Evolutionary conservation across 1,140 invertebrate genomes (phyloP), one percentile per base, ranked within the genome.

Genomic region (Catajapyx aquilonaris): DNA sequence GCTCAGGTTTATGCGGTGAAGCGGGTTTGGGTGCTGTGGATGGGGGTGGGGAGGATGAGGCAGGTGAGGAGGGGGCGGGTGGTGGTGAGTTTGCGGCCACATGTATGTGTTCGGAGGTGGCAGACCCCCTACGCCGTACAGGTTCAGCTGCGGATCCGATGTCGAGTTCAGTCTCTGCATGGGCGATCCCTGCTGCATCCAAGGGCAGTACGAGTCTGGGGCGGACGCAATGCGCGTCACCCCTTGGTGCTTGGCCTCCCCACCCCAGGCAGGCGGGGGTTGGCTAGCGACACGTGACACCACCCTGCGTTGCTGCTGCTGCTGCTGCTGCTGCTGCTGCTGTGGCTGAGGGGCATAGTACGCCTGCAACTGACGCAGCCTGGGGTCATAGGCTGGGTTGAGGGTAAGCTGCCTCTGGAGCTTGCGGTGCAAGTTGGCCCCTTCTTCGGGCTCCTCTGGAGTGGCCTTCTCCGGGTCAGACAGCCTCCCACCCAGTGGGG

Each of bases 221-320:
- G 79, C 80, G 7, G 79, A 84, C 1, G 76, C 75, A 15, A 80
- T 83, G 20, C 81, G 65, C 5, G 71, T 73, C n/a, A n/a, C n/a
- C n/a, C n/a, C n/a, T 39, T 46, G 21, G 18, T 42, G 41, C 22
- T 25, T 17, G 13, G 15, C 11, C 5, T 17, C 13, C 16, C 16
- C 11, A n/a, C n/a, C 2, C 21, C 2, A 10, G n/a, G 16, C 5
- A 10, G 18, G 10, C 9, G 34, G 21, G 15, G 35, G 25, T 38
- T 17, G 34, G 13, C 36, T 31, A 13, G 28, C 34, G 19, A 18
- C 16, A 31, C 18, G 19, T 15, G 10, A 40, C 16, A 28, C 13
- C 31, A n/a, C 39, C 13, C 13, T 38, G 59, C 25, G 46, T 18
- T 39, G 37, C 11, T 42, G 43, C 31, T 42, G 41, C 17, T 22